Percentiles rank a stretch among this genome's conserved stretches.
Evolutionary conservation across 2,113 vertebrate species (phyloP).

Genomic region (Candoia aspera): DNA sequence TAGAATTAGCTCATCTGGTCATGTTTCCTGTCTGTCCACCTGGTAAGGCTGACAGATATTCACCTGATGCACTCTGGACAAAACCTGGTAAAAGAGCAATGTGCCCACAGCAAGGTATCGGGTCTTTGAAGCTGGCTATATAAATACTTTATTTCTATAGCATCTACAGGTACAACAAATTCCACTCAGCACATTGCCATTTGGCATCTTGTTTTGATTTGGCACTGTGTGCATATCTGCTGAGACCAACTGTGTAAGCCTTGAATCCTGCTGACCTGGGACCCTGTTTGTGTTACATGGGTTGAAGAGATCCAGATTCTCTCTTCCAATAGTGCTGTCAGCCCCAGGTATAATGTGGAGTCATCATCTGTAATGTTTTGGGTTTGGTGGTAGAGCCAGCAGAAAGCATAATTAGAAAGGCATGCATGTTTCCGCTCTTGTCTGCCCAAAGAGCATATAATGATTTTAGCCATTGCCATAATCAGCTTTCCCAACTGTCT

Average conservation of each 20-base stretch:
- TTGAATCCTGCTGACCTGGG: background rate
- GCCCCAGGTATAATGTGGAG: background rate
- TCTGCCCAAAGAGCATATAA: background rate
- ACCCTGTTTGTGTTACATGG: background rate
- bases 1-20: no score
- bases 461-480: background rate
- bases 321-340: background rate
- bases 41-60: background rate
- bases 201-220: background rate
- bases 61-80: background rate
- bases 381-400: background rate
- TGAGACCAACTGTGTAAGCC: background rate
- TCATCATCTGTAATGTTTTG: background rate
- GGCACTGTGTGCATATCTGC: background rate
- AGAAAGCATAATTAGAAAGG: background rate
- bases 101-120: background rate
- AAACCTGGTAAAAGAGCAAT: background rate
- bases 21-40: no score
- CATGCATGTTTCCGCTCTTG: background rate
- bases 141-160: background rate
- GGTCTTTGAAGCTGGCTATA: background rate
- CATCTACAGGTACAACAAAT: background rate
- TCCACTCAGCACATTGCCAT: background rate
- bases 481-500: background rate
- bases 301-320: background rate